Evolutionary conservation across 2,797 vertebrate genomes (phyloP), one percentile per base, ranked within the genome.

Genomic region (Xiphophorus birchmanni): DNA sequence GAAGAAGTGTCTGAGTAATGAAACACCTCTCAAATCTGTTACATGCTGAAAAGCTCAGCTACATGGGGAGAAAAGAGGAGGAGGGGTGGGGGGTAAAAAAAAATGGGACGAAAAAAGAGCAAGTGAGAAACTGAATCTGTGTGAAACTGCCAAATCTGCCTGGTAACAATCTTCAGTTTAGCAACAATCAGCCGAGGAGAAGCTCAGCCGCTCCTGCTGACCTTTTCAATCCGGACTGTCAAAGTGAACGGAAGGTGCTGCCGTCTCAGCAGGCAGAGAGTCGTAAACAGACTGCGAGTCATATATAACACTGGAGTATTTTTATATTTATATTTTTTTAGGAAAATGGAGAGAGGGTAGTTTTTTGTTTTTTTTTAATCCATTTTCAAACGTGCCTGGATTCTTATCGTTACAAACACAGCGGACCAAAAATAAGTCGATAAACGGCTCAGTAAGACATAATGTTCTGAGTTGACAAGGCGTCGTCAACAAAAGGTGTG

Each of bases 1-100:
- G 69, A 91, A 75, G 87, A 92, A 75, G 87, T 82, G 85, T 76
- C 13, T 29, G 75, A 76, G 76, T 86, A 91, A 93, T 90, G 85
- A 92, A 93, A 92, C 91, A 93, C 89, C 86, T 94, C 77, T 84
- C 15, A 79, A 85, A 90, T 88, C 87, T 91, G 91, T 86, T 85
- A 85, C 75, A 80, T 54, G 50, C 73, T 26, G 75, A 86, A 74
- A 81, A 76, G 54, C 73, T n/a, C 67, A 77, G 79, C 74, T 56
- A 63, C 82, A 76, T 0, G 21, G 77, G 73, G 77, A 44, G 35
- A n/a, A 37, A 37, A 15, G 75, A 72, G 75, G 52, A 58, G 76
- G 79, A 72, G 76, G 76, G 42, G 54, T 73, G 78, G 58, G 77
- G 85, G 45, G 45, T 47, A 44, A 37, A 84, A 86, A 84, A 75